Conservation (phyloP, 2,888 invertebrate genomes). For the Euplexia lucipara region DNA sequence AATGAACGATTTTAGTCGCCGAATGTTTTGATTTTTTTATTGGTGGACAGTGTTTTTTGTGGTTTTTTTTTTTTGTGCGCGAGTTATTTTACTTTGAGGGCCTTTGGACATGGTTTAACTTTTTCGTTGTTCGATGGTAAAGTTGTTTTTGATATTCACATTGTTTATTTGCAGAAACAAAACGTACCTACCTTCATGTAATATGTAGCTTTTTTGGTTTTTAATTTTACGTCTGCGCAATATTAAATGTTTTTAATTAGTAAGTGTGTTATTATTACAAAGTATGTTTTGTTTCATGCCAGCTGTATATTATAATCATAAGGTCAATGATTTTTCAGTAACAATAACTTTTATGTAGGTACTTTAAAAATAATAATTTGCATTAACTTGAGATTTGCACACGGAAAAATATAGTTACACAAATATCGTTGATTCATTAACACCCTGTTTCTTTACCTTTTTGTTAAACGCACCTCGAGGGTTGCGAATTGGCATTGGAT, state of each 20-base stretch:
- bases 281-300: conserved; percentile 29
- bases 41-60: conserved; percentile 69
- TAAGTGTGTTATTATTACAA: conserved; percentile 13
- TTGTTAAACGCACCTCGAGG: too few relatives aligned
- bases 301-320: conserved; percentile 20
- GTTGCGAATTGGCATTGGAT: too few relatives aligned
- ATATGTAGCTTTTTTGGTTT: conserved; percentile 10
- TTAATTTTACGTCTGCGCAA: not conserved
- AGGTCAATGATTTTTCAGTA: conserved; percentile 25
- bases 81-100: conserved; percentile 68
- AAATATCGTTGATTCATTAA: not conserved
- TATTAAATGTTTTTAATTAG: not conserved
- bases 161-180: conserved; percentile 12
- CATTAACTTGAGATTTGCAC: not conserved
- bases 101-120: conserved; percentile 64
- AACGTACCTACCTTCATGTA: conserved; percentile 1
- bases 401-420: too few relatives aligned
- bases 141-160: conserved; percentile 33
- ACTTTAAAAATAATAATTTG: not conserved
- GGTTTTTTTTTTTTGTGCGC: conserved; percentile 61
- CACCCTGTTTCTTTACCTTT: too few relatives aligned
- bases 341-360: conserved; percentile 17
- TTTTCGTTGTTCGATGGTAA: conserved; percentile 64
- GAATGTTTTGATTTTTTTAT: conserved; percentile 52
- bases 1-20: conserved; percentile 69